A percentile compares a stretch with the other conserved stretches of the same genome.
phyloP scores from a whole-genome alignment of 2,888 invertebrate species.

The Caradrina kadenii region DNA sequence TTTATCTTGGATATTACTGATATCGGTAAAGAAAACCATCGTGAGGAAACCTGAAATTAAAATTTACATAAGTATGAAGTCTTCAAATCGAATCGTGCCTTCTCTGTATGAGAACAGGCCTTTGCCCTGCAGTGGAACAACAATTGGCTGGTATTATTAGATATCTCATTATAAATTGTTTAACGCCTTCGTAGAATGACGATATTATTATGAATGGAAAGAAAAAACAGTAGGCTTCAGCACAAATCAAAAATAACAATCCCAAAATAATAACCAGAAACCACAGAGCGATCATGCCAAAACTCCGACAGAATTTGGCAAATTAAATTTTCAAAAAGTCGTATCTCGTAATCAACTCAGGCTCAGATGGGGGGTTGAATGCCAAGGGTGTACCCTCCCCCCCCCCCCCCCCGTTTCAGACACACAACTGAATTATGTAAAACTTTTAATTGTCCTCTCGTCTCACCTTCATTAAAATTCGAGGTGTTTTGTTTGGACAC shows the following conservation, averaged over 20 bases:
- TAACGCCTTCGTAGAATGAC: neutral
- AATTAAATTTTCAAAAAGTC: slow-evolving; percentile 78
- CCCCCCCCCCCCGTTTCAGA: slow-evolving; percentile 62
- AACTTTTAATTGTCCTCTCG: slow-evolving; percentile 83
- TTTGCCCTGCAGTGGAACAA: no score
- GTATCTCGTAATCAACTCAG: slow-evolving; percentile 72
- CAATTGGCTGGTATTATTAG: no score
- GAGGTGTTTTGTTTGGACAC: slow-evolving; percentile 76
- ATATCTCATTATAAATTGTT: no score
- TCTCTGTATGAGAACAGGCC: no score
- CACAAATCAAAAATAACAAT: slow-evolving; percentile 33
- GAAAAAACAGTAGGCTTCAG: slow-evolving; percentile 2
- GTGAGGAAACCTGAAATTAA: no score
- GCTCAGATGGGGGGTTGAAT: slow-evolving; percentile 64
- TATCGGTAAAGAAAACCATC: no score
- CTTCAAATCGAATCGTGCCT: no score
- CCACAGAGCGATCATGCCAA: slow-evolving; percentile 68
- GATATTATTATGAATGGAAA: neutral
- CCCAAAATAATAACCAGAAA: slow-evolving; percentile 49
- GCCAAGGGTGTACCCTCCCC: slow-evolving; percentile 41
- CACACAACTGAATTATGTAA: slow-evolving; percentile 79
- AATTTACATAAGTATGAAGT: no score
- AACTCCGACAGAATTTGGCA: slow-evolving; percentile 69
- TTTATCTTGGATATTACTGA: no score
- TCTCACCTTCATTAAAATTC: slow-evolving; percentile 82